Evolutionary conservation across 2,888 invertebrate species (phyloP).

Genomic region (Clunio marinus): DNA sequence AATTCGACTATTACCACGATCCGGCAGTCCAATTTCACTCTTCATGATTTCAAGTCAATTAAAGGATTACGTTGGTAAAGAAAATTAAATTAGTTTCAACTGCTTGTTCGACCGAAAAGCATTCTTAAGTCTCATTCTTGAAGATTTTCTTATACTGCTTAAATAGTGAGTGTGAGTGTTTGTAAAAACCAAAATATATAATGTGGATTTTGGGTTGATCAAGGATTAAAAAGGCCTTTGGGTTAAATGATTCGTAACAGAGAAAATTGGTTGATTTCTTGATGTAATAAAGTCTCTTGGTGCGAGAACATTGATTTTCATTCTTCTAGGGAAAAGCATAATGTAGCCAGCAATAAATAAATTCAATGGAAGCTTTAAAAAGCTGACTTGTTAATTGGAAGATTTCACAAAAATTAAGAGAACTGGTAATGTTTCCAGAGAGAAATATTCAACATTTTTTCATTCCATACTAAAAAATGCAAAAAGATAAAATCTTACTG

Average conservation of each 20-base stretch:
- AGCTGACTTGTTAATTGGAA: too few species aligned
- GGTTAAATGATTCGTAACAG: conserved; percentile 25
- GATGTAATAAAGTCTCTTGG: neutral
- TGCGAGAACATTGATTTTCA: too few species aligned
- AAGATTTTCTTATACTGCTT: neutral
- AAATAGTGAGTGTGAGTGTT: neutral
- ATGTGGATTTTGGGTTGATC: conserved; percentile 16
- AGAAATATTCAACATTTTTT: too few species aligned
- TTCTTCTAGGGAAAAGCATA: too few species aligned
- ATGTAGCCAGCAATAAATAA: too few species aligned
- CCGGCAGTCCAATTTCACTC: neutral
- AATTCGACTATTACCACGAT: too few species aligned
- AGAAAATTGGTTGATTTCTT: conserved; percentile 13
- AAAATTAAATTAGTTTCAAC: conserved; percentile 33
- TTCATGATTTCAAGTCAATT: conserved; percentile 14
- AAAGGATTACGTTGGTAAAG: conserved; percentile 9
- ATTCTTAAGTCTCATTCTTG: neutral
- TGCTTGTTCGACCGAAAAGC: conserved; percentile 24
- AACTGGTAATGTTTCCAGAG: too few species aligned
- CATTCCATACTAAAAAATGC: too few species aligned
- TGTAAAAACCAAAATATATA: neutral
- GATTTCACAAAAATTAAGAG: too few species aligned
- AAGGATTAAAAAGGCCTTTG: conserved; percentile 22
- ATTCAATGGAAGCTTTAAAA: too few species aligned
- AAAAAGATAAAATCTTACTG: too few species aligned